Percentiles rank a stretch among this genome's conserved stretches.
phyloP scores from a whole-genome alignment of 2,888 invertebrate species.

The Scrobipalpa costella region DNA sequence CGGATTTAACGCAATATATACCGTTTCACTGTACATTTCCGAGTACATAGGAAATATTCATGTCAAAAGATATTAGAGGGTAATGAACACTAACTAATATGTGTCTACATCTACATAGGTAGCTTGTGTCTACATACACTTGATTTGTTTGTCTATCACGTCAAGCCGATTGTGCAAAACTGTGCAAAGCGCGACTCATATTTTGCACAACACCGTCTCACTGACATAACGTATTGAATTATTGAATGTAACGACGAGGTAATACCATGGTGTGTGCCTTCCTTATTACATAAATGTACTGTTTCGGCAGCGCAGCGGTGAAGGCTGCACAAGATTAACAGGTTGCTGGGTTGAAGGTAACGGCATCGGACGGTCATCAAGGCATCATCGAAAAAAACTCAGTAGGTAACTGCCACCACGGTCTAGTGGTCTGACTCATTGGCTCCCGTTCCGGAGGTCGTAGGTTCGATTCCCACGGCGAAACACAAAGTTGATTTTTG shows the following conservation, averaged over 20 bases:
- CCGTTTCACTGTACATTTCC: background rate
- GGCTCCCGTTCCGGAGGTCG: no score
- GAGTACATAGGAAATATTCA: background rate
- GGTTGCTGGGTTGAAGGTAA: constrained; percentile 10
- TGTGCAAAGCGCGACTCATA: constrained; percentile 3
- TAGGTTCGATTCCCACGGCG: no score
- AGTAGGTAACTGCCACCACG: background rate
- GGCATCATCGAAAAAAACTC: background rate
- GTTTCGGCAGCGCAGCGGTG: background rate
- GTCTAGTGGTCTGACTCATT: no score
- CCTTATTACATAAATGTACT: constrained; percentile 5
- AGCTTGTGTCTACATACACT: background rate
- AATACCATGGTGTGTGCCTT: background rate
- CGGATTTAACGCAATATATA: no score
- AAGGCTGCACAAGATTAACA: background rate
- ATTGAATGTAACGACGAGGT: background rate
- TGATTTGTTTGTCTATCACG: constrained; percentile 17
- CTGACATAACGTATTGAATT: constrained; percentile 8
- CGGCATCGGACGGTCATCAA: background rate
- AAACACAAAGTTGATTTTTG: no score
- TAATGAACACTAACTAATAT: background rate
- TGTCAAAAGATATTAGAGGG: background rate
- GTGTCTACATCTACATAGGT: no score
- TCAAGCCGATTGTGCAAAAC: constrained; percentile 14
- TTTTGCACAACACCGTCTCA: constrained; percentile 10